Conservation (phyloP, 2,888 invertebrate species). For the Cerastoderma edule region DNA sequence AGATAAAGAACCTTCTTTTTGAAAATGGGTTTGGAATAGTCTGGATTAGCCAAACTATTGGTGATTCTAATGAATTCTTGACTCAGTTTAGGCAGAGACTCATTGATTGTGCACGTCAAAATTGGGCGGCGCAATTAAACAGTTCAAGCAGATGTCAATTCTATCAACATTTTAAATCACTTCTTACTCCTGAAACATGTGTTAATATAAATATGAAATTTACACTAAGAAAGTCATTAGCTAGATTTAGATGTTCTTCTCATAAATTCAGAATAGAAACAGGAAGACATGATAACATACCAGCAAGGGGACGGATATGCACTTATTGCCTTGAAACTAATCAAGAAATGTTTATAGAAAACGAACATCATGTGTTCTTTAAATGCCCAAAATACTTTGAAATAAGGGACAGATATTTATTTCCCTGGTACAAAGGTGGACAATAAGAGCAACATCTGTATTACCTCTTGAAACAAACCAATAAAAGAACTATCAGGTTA, state of each 20-base stretch:
- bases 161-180: constrained; percentile 13
- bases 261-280: constrained; percentile 19
- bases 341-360: background rate
- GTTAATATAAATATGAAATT: background rate
- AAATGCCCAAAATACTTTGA: background rate
- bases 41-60: constrained; percentile 23
- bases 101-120: constrained; percentile 21
- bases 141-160: constrained; percentile 5
- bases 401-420: background rate
- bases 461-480: no score
- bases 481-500: no score
- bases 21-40: constrained; percentile 29
- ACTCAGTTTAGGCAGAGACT: constrained; percentile 20
- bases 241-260: background rate
- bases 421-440: constrained; percentile 7
- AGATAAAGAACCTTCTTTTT: constrained; percentile 19
- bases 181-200: constrained; percentile 17
- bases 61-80: constrained; percentile 19
- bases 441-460: no score
- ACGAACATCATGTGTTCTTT: constrained; percentile 1
- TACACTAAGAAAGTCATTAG: background rate
- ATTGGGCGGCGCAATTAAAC: constrained; percentile 14
- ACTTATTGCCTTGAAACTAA: background rate
- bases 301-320: background rate
- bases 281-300: background rate